These are phyloP conservation scores for Cercopithecus diana DNA, from an alignment of 2,797 vertebrate species.

Conservation along the genomic window DNA sequence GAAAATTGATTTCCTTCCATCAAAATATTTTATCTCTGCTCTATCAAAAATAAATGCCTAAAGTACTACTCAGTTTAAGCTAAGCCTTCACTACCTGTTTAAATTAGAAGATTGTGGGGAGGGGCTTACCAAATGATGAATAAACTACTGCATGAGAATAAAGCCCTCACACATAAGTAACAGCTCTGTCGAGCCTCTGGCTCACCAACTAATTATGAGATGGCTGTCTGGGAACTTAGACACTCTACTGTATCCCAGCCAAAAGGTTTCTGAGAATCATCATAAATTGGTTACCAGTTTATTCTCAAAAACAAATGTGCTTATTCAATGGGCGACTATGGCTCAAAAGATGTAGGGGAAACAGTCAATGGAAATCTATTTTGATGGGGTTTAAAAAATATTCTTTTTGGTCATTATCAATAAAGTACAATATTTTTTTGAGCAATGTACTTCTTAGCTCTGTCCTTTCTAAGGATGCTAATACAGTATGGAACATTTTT, in stretches of 20 bases:
- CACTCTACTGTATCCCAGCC: neutral
- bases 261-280: constrained; percentile 16
- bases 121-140: neutral
- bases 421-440: neutral
- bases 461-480: neutral
- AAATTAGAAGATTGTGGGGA: neutral
- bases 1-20: constrained; percentile 76
- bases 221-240: constrained; percentile 43
- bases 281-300: constrained; percentile 3
- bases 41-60: constrained; percentile 73
- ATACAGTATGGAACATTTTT: neutral
- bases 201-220: constrained; percentile 12
- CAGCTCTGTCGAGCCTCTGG: constrained; percentile 1
- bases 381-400: neutral
- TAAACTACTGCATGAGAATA: neutral
- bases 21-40: constrained; percentile 77
- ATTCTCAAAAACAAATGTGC: constrained; percentile 11
- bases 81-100: constrained; percentile 36
- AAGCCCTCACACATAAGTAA: constrained; percentile 1
- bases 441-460: neutral
- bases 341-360: constrained; percentile 32
- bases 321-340: neutral
- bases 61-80: constrained; percentile 19
- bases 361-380: neutral
- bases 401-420: neutral